Conservation (phyloP, 30 jellyfish, hydroid and myxozoan genomes). For the Turritopsis dohrnii region DNA sequence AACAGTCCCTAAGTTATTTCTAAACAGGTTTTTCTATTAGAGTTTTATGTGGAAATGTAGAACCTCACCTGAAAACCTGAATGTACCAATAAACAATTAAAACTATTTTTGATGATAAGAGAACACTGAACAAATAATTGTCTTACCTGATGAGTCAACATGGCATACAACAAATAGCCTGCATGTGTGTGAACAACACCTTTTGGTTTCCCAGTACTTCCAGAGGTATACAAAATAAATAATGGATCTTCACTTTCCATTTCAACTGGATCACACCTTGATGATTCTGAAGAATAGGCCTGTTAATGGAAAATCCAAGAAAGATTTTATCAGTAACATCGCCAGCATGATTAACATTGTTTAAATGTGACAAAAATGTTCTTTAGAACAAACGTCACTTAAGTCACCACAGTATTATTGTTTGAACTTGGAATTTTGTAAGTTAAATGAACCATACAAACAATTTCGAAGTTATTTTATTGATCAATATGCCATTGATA, state of each 20-base stretch:
- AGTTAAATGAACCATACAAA: no score
- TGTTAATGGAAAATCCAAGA: neutral
- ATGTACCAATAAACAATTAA: neutral
- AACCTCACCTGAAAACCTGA: no score
- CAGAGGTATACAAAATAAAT: constrained; percentile 91
- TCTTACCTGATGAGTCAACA: constrained; percentile 89
- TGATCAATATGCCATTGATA: no score
- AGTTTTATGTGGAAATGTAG: no score
- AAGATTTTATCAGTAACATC: neutral
- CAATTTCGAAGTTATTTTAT: no score
- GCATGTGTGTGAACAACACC: constrained; percentile 97
- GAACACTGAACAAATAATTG: no score
- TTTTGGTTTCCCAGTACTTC: constrained; percentile 97
- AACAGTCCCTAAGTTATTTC: no score
- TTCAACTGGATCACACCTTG: constrained; percentile 65
- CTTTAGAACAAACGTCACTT: no score
- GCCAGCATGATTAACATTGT: neutral
- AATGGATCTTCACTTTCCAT: constrained; percentile 88
- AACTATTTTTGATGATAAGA: neutral
- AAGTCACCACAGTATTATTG: no score
- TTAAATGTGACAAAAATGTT: no score
- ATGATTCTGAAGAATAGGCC: neutral
- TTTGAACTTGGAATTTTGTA: no score
- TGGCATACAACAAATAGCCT: constrained; percentile 90
- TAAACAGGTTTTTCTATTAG: no score